Conservation (phyloP, 1,140 invertebrate genomes). For the Eurytemora carolleeae region DNA sequence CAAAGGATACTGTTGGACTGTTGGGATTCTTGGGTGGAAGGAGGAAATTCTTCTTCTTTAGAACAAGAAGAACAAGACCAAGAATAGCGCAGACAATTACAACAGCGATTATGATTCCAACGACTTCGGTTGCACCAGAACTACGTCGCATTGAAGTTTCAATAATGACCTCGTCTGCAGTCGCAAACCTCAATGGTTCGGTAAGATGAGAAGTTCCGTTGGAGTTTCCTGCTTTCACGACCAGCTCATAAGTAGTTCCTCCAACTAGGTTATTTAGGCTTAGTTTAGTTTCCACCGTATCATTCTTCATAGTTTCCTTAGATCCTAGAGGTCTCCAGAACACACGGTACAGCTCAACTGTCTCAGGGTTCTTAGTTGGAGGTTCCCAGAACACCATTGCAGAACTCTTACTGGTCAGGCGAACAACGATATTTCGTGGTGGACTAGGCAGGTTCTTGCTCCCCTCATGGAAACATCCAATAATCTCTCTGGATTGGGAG, state of each 20-base stretch:
- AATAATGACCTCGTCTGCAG: conserved; percentile 43
- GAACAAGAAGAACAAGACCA: background rate
- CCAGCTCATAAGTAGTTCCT: conserved; percentile 49
- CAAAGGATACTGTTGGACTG: background rate
- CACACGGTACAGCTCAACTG: conserved; percentile 53
- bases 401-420: conserved; percentile 34
- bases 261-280: conserved; percentile 44
- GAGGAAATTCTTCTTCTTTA: background rate
- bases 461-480: conserved; percentile 56
- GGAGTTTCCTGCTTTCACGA: conserved; percentile 57
- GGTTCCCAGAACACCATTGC: conserved; percentile 48
- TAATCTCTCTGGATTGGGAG: conserved; percentile 46
- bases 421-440: conserved; percentile 44
- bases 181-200: conserved; percentile 45
- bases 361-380: conserved; percentile 53
- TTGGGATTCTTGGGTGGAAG: background rate
- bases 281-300: conserved; percentile 45
- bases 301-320: conserved; percentile 37
- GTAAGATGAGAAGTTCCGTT: conserved; percentile 51
- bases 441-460: conserved; percentile 46
- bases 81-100: background rate
- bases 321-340: conserved; percentile 30
- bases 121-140: background rate
- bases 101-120: background rate
- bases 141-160: background rate